phyloP scores from a whole-genome alignment of 2,888 invertebrate genomes.

The Timema cristinae region DNA sequence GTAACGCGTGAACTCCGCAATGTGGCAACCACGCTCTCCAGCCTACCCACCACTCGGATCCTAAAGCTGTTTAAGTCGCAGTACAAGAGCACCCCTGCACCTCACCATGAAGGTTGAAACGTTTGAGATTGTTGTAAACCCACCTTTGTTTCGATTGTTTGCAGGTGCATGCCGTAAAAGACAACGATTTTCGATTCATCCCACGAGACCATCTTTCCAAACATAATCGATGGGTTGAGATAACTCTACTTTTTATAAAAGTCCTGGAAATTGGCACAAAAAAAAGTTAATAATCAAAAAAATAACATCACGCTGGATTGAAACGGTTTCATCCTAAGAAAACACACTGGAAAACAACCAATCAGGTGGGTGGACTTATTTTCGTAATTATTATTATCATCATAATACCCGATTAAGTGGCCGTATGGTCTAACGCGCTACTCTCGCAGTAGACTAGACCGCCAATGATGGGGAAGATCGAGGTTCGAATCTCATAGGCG shows the following conservation, averaged over 20 bases:
- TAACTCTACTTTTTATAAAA: not conserved
- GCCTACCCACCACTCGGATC: no score
- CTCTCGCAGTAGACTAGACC: no score
- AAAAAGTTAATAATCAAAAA: not conserved
- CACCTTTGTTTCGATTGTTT: not conserved
- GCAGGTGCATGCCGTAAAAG: slow-evolving; percentile 10
- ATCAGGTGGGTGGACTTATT: slow-evolving; percentile 1
- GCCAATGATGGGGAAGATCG: no score
- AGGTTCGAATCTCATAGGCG: no score
- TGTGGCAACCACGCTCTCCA: no score
- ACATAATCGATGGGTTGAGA: slow-evolving; percentile 16
- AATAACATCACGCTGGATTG: not conserved
- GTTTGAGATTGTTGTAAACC: no score
- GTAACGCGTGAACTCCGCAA: no score
- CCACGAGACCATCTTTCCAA: slow-evolving; percentile 7
- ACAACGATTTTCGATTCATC: not conserved
- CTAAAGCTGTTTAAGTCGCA: no score
- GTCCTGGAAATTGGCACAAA: slow-evolving; percentile 13
- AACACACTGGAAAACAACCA: slow-evolving; percentile 5
- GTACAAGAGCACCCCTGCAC: no score
- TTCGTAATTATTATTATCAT: not conserved
- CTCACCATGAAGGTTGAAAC: no score
- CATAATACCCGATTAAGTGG: not conserved
- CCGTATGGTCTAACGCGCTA: no score
- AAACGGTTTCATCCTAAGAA: not conserved